Evolutionary conservation across 2,797 vertebrate species (phyloP), one percentile per base, ranked within the genome.

Genomic region (Scarus forsteni): DNA sequence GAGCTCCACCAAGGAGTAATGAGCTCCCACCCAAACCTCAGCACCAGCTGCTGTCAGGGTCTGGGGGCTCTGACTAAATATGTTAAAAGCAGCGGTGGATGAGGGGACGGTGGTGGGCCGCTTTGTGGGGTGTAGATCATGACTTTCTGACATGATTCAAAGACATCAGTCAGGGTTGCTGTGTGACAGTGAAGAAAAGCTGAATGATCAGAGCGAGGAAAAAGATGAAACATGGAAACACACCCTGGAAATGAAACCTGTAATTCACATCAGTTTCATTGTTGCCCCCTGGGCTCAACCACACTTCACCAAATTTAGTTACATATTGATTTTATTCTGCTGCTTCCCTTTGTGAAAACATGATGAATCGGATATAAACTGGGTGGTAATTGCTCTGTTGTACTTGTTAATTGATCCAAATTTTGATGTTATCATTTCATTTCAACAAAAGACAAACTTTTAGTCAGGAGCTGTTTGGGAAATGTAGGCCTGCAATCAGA

Each of bases 11-110:
- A 86, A 80, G 66, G 82, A 87, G 87, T 92, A 92, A 92, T 92
- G 91, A 93, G 89, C 88, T 88, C 85, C 86, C 84, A 86, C 90
- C 88, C 86, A 90, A 89, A 89, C 87, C 89, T 91, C 84, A 85
- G 91, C 88, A 88, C 85, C 91, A 93, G 91, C 90, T 92, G 92
- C 79, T 83, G 75, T 81, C 88, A 91, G 92, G 87, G 92, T 89
- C 91, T 89, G 90, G 90, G 52, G 52, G 52, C 34, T 36, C 52
- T 54, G 34, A 54, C 35, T 54, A 54, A 53, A 53, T 53, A 13
- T 53, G 51, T 36, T 34, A 8, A 36, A 54, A 54, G 12, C 35
- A 16, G 52, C 35, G 4, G 27, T 8, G 15, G 52, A 15, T 8
- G 52, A 54, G 52, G 52, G 50, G 52, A 54, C 15, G 52, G 35